A percentile compares a stretch with the other conserved stretches of the same genome.
Evolutionary conservation across 2,888 invertebrate species (phyloP).

Genomic region (Melinaea menophilus): DNA sequence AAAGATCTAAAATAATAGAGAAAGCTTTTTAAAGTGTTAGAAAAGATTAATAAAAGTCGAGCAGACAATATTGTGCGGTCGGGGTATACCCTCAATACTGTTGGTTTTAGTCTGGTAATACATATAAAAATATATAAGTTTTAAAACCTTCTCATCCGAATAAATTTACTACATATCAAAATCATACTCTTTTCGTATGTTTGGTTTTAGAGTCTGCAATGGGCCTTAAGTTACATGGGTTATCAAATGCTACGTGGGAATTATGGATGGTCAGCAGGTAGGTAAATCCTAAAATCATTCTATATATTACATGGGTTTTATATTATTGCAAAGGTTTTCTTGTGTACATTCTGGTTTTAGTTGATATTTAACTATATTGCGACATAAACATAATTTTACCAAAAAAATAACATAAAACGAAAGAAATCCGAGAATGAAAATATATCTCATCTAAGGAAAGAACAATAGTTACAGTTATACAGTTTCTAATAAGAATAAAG

Average conservation of each 20-base stretch:
- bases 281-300: conserved; percentile 77
- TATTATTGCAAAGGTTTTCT: conserved; percentile 56
- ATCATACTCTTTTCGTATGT: too few species aligned
- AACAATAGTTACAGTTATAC: conserved; percentile 19
- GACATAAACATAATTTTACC: too few species aligned
- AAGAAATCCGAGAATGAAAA: conserved; percentile 43
- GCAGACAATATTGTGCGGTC: conserved; percentile 73
- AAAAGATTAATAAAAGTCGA: conserved; percentile 25
- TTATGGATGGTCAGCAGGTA: conserved; percentile 39
- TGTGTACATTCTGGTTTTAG: conserved; percentile 73
- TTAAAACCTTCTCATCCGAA: background rate
- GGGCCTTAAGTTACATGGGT: conserved; percentile 79
- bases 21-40: too few species aligned
- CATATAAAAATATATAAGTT: background rate
- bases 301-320: conserved; percentile 66
- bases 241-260: conserved; percentile 30
- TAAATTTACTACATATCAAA: conserved; percentile 36
- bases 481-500: conserved; percentile 63
- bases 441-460: conserved; percentile 26
- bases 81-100: conserved; percentile 78
- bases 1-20: too few species aligned
- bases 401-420: too few species aligned
- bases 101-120: conserved; percentile 73
- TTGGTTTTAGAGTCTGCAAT: conserved; percentile 86
- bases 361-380: conserved; percentile 75